phyloP scores from a whole-genome alignment of 2,113 vertebrate species.

The Poicephalus gulielmi region DNA sequence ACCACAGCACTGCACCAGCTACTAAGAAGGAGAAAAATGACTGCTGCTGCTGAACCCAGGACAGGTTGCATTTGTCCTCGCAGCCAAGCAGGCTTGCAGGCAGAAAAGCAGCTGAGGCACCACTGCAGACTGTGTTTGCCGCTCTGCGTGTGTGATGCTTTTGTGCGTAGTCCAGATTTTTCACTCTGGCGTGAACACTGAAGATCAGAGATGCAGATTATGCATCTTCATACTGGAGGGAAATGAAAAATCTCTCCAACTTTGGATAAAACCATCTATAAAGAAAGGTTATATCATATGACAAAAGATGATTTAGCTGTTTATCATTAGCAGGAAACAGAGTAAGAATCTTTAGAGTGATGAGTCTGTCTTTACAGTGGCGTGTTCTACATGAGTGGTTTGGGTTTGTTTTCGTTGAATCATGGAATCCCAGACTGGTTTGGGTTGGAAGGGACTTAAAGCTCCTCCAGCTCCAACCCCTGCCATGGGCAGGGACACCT shows the following conservation, averaged over 20 bases:
- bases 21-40: no score
- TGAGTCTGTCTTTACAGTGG: background rate
- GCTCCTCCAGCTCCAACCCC: background rate
- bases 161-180: background rate
- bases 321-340: background rate
- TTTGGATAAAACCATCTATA: background rate
- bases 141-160: accelerated
- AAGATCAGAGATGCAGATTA: background rate
- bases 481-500: background rate
- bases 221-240: background rate
- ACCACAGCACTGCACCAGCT: no score
- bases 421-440: background rate
- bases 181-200: background rate
- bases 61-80: background rate
- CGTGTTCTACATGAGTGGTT: background rate
- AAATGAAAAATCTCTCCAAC: background rate
- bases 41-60: no score
- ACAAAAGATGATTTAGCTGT: background rate
- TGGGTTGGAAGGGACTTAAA: background rate
- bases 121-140: accelerated
- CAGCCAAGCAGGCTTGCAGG: background rate
- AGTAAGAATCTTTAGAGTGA: background rate
- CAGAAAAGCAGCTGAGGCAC: background rate
- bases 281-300: background rate
- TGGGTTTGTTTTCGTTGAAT: background rate